A percentile compares a stretch with the other conserved stretches of the same genome.
Conservation (phyloP, 2,888 invertebrate genomes). For the Pachymerium ferrugineum region DNA sequence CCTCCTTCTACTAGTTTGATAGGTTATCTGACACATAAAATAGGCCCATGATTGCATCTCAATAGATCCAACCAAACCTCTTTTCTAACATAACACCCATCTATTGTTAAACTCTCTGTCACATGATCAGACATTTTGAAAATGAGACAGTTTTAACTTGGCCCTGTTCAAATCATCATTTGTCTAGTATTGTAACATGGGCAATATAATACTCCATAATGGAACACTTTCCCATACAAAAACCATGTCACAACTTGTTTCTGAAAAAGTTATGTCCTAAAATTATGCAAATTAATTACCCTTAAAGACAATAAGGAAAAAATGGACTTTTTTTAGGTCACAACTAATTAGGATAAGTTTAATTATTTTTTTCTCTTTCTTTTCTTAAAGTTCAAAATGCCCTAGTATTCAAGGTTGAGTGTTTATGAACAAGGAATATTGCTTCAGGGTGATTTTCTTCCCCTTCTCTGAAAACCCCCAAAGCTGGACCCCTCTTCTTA, state of each 20-base stretch:
- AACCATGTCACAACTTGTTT: not conserved
- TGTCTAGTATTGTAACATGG: not conserved
- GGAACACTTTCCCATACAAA: no score
- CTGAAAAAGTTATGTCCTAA: not conserved
- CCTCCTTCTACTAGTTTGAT: not conserved
- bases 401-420: not conserved
- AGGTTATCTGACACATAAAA: not conserved
- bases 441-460: not conserved
- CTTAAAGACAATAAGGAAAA: not conserved
- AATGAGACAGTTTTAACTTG: not conserved
- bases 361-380: not conserved
- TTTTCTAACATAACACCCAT: not conserved
- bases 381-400: not conserved
- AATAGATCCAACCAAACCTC: conserved; percentile 3
- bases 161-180: not conserved
- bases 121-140: not conserved
- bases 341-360: not conserved
- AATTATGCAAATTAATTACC: not conserved
- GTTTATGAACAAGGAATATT: not conserved
- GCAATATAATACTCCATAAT: not conserved
- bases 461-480: not conserved
- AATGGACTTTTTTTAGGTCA: not conserved
- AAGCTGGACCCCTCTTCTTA: not conserved
- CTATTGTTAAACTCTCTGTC: not conserved
- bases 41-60: not conserved